Conservation (phyloP, 2,113 vertebrate genomes). For the Anarrhichthys ocellatus region DNA sequence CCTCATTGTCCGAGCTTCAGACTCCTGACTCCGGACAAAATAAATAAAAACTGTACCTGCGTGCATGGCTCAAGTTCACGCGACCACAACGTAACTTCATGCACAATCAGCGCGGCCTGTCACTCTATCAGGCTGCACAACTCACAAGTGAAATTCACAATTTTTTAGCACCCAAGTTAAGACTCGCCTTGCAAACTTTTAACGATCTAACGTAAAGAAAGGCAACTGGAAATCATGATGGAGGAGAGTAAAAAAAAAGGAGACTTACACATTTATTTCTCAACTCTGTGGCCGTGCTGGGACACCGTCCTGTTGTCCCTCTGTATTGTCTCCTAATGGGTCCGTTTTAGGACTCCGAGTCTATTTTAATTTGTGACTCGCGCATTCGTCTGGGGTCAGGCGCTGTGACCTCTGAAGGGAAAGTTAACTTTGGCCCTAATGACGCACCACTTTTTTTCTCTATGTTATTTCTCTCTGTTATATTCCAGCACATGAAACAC, state of each 20-base stretch:
- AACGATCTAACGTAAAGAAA: neutral
- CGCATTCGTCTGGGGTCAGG: conserved; percentile 91
- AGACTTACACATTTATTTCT: conserved; percentile 27
- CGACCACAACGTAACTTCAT: conserved; percentile 13
- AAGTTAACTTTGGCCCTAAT: conserved; percentile 78
- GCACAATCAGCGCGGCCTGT: neutral
- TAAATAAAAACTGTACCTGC: neutral
- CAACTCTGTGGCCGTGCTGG: conserved; percentile 40
- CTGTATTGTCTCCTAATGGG: conserved; percentile 90
- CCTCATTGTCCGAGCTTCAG: conserved; percentile 31
- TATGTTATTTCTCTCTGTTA: conserved; percentile 9
- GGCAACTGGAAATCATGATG: neutral
- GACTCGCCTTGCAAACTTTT: neutral
- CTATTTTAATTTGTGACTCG: conserved; percentile 92
- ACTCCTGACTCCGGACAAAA: neutral
- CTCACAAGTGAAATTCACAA: neutral
- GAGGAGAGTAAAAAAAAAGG: neutral
- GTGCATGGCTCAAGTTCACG: conserved; percentile 23
- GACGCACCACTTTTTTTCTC: neutral
- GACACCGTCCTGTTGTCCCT: conserved; percentile 83
- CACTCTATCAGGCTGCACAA: neutral
- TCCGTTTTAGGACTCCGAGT: conserved; percentile 83
- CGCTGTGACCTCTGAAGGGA: conserved; percentile 87
- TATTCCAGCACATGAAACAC: neutral
- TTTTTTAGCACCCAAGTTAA: neutral